Conservation (phyloP, 2,797 vertebrate genomes). For the Falco novaeseelandiae region DNA sequence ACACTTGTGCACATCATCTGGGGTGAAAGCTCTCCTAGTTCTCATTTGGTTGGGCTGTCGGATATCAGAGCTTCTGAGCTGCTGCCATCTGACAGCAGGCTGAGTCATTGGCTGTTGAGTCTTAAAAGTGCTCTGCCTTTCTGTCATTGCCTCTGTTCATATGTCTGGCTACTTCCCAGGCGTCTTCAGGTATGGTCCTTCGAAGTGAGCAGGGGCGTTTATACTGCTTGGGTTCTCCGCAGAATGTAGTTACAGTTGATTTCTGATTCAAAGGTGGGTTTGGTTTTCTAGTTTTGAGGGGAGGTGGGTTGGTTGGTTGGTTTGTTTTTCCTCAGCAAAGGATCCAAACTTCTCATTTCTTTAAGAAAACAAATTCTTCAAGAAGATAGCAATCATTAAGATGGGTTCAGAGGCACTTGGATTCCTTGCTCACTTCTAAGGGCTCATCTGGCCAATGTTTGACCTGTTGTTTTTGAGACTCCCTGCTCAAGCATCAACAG, state of each 20-base stretch:
- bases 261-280: neutral
- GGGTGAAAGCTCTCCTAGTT: neutral
- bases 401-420: neutral
- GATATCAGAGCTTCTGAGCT: neutral
- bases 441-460: neutral
- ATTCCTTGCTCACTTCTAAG: neutral
- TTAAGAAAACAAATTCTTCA: neutral
- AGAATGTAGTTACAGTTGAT: neutral
- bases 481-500: rapidly evolving
- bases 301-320: neutral
- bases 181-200: neutral
- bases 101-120: neutral
- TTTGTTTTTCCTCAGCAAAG: neutral
- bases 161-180: neutral
- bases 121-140: neutral
- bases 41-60: neutral
- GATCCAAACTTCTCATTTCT: neutral
- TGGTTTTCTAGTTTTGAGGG: neutral
- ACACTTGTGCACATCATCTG: neutral
- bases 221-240: neutral
- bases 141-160: neutral
- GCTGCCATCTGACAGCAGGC: neutral
- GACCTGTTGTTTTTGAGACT: neutral
- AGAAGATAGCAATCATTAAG: neutral
- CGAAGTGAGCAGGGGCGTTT: neutral